These are phyloP conservation scores for Biston betularia DNA, from an alignment of 2,888 invertebrate genomes.

Conservation along the genomic window DNA sequence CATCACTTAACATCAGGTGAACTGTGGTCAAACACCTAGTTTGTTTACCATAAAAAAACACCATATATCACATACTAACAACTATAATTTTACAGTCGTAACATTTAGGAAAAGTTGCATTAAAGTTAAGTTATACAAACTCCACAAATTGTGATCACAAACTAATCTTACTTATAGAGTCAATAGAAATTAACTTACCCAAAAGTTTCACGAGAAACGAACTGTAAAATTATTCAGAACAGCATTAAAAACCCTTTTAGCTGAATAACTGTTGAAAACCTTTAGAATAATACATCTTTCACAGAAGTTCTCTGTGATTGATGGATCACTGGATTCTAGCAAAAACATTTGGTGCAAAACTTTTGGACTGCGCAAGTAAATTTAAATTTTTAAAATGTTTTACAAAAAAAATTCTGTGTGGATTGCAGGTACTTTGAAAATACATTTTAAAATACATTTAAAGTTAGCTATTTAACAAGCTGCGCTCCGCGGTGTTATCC, in stretches of 20 bases:
- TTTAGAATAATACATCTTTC: conserved; percentile 37
- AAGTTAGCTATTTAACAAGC: no score
- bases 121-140: not conserved
- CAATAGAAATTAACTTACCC: conserved; percentile 14
- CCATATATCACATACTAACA: no score
- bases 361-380: conserved; percentile 8
- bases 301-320: conserved; percentile 39
- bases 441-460: no score
- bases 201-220: conserved; percentile 16
- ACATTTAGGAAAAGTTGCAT: no score
- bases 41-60: no score
- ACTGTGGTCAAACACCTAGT: no score
- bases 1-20: no score
- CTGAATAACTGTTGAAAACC: conserved; percentile 26
- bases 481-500: no score
- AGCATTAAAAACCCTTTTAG: conserved; percentile 33
- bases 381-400: conserved; percentile 14
- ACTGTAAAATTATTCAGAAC: conserved; percentile 34
- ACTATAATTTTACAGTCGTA: no score
- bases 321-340: conserved; percentile 40
- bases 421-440: no score
- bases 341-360: conserved; percentile 25
- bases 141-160: conserved; percentile 12
- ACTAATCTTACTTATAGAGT: conserved; percentile 4
- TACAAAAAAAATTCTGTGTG: not conserved